Evolutionary conservation across 2,888 invertebrate species (phyloP).

Genomic region (Pyrrhopygopsis socrates): DNA sequence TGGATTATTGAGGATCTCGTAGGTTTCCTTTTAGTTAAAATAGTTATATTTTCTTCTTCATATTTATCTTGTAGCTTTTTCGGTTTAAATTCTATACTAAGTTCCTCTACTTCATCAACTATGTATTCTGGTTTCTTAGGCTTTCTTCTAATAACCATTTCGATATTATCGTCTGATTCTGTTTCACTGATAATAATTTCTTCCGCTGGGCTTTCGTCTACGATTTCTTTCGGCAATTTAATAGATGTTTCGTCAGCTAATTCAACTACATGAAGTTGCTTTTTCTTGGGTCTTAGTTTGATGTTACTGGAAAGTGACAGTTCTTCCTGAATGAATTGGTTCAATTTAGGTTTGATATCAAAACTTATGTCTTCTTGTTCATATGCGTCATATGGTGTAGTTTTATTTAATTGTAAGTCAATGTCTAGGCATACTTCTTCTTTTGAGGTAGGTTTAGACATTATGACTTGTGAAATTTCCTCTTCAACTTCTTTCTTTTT

Average conservation of each 20-base stretch:
- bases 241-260: constrained; percentile 97
- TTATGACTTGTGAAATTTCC: constrained; percentile 91
- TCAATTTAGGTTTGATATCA: constrained; percentile 91
- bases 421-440: constrained; percentile 95
- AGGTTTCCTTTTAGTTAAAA: constrained; percentile 97
- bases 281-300: constrained; percentile 96
- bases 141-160: constrained; percentile 93
- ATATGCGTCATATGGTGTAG: constrained; percentile 96
- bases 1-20: constrained; percentile 96
- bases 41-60: constrained; percentile 97
- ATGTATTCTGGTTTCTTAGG: constrained; percentile 95
- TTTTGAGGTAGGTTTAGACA: constrained; percentile 90
- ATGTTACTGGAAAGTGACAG: constrained; percentile 97
- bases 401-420: constrained; percentile 97
- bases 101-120: constrained; percentile 96
- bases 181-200: constrained; percentile 96
- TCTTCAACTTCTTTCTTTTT: constrained; percentile 90
- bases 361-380: constrained; percentile 96
- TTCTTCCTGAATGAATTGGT: constrained; percentile 96
- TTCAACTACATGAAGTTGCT: constrained; percentile 95
- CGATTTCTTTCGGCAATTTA: constrained; percentile 96
- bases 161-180: constrained; percentile 95
- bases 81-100: constrained; percentile 95
- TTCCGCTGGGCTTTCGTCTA: constrained; percentile 95
- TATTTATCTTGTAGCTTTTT: constrained; percentile 92